Base-by-base conservation (phyloP, 2,113 vertebrate species). In the Electrona antarctica region DNA sequence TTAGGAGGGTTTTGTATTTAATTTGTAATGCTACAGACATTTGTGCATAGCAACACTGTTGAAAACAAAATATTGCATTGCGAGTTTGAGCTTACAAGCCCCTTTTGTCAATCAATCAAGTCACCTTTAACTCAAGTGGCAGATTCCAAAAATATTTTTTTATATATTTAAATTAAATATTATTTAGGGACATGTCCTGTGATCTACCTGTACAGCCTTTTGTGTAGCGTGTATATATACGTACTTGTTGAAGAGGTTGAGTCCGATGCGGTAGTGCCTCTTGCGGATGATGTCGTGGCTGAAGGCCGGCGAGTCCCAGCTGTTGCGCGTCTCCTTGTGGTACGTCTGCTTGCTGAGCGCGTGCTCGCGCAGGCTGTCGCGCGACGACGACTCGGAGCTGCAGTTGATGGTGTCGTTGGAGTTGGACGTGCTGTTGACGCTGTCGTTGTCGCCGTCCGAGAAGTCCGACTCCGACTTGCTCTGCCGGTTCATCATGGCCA, bases 211-310 rank as follows among this genome's bases (percentile, higher is more conserved):
- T 2, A 21, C 21, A 21, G 21, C 21, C 21, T 21, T 21, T 7
- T 52, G 9, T 52, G 51, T 7, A 21, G 28, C 7, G 51, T 52
- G 51, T 12, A 57, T 41, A 6, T 14, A 12, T 63, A 95, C 97
- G 74, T 94, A 99, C 97, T 98, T 99, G 93, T 99, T 99, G 78
- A 99, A 99, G 81, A 99, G 96, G 81, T 99, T 99, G 64, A 99
- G 94, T 28, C 97, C 97, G 2, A 99, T 98, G 77, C 97, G 94
- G 68, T 98, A 99, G 85, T 98, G 97, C 71, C 97, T 91, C 83
- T 98, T 98, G 78, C 97, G 95, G 86, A 98, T 97, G 77, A 98
- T 90, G 61, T 99, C 97, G 0, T 98, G 97, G 90, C 97, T 99
- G 91, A 98, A 98, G 61, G 97, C 97, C 0, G 97, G 97, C 0